Conservation (phyloP, 1,140 invertebrate genomes). For the Oncopodura yosiiana region DNA sequence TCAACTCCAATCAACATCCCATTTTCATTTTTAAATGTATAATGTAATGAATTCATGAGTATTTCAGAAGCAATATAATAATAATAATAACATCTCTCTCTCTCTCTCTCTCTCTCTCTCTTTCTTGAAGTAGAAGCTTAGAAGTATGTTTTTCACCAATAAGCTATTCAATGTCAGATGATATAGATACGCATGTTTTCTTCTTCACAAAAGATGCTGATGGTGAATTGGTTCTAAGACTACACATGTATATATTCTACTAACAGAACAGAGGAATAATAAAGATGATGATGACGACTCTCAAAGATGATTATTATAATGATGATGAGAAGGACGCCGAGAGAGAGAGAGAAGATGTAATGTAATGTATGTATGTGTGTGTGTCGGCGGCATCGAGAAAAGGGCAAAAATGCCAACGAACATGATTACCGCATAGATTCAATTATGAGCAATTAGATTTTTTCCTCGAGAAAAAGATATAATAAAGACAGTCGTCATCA, state of each 20-base stretch:
- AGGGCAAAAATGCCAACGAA: slow-evolving; percentile 33
- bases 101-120: background rate
- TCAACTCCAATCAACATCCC: background rate
- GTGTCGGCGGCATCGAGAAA: slow-evolving; percentile 28
- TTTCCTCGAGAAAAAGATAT: slow-evolving; percentile 24
- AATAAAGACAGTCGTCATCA: slow-evolving; percentile 26
- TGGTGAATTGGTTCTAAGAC: too few species aligned
- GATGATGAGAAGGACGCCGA: background rate
- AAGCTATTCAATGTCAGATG: too few species aligned
- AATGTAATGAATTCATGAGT: too few species aligned
- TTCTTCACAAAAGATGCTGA: too few species aligned
- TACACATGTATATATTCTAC: too few species aligned
- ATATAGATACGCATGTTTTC: too few species aligned
- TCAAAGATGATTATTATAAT: background rate
- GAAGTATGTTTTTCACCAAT: background rate
- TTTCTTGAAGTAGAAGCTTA: background rate
- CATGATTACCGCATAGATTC: slow-evolving; percentile 34
- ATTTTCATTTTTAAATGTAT: too few species aligned
- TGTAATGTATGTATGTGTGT: too few species aligned
- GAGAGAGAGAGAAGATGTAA: background rate
- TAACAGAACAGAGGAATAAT: too few species aligned
- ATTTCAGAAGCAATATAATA: too few species aligned
- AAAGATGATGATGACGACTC: too few species aligned
- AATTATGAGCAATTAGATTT: slow-evolving; percentile 37
- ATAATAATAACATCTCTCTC: slow-evolving; percentile 2